Percentiles rank a stretch among this genome's conserved stretches.
These are phyloP conservation scores for Natator depressus DNA, from an alignment of 2,113 vertebrate genomes.

Conservation along the genomic window DNA sequence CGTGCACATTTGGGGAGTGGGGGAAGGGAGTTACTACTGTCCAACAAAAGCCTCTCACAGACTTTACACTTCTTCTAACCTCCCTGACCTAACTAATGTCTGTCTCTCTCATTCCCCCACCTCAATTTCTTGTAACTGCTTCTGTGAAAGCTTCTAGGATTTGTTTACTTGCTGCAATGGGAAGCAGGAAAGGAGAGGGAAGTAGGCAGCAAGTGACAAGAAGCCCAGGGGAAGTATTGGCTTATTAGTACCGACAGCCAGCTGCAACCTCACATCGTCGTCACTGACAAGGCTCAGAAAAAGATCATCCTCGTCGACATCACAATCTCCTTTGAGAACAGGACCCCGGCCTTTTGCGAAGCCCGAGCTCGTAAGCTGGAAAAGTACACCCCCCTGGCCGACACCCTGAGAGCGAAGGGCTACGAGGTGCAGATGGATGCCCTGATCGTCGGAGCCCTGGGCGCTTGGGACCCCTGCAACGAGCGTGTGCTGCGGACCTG, in stretches of 20 bases:
- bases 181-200: not conserved
- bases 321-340: no score
- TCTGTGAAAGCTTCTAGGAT: not conserved
- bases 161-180: not conserved
- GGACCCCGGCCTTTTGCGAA: no score
- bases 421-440: no score
- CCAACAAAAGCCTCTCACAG: not conserved
- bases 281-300: no score
- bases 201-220: not conserved
- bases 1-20: not conserved
- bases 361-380: no score
- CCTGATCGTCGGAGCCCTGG: no score
- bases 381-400: no score
- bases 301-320: no score
- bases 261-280: no score
- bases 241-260: not conserved
- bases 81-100: not conserved
- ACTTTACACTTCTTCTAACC: not conserved
- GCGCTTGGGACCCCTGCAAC: no score
- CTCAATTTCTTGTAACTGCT: not conserved
- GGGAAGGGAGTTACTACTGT: not conserved
- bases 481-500: no score
- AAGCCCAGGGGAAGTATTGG: not conserved
- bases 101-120: not conserved
- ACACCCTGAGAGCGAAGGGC: no score